Base-by-base conservation (phyloP, 1,140 invertebrate species). In the Zaprionus gabonicus region DNA sequence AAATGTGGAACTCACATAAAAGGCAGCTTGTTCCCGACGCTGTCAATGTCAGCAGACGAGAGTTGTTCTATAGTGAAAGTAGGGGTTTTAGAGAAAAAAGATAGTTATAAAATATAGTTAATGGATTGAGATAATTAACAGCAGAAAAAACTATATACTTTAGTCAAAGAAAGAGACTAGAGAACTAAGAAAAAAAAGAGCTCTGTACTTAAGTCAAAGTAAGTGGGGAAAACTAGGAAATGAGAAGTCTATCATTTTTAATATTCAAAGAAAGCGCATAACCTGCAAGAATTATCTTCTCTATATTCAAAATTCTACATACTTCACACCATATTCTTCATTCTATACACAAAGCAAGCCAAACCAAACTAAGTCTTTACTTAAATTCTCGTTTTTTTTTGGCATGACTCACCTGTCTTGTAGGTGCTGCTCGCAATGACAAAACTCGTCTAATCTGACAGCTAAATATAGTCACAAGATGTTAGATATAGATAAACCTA, bases 1-100 rank as follows among this genome's bases (percentile, higher is more conserved):
- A 88, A 80, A 78, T 88, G 78, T 85, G 79, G 79, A 90, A 85
- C 81, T 85, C 80, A 82, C 85, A 82, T 90, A 88, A 85, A 85
- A 70, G 85, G 85, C 67, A 88, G 67, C 85, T 80, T 62, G 85
- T 75, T 57, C 41, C 17, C 36, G 23, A 34, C 13, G 20, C 6
- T 46, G 28, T 27, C 13, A 57, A 69, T 41, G 38, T n/a, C 15
- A 41, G 5, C 38, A 6, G 38, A 10, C 9, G 31, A 31, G 0
- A 31, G 31, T 9, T 2, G 31, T 31, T 31, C 31, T 34, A 10
- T 34, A 34, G 7, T 34, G 9, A 34, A 34, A 10, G 31, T 10
- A 0, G 9, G 31, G 31, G 31, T 0, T 10, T 34, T 3, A 10
- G 31, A 34, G 2, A 34, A 34, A 9, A 34, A 3, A 34, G 31